These are phyloP conservation scores for Ianthella basta DNA, from an alignment of 37 sponge, comb jelly and placozoan species.

Conservation along the genomic window DNA sequence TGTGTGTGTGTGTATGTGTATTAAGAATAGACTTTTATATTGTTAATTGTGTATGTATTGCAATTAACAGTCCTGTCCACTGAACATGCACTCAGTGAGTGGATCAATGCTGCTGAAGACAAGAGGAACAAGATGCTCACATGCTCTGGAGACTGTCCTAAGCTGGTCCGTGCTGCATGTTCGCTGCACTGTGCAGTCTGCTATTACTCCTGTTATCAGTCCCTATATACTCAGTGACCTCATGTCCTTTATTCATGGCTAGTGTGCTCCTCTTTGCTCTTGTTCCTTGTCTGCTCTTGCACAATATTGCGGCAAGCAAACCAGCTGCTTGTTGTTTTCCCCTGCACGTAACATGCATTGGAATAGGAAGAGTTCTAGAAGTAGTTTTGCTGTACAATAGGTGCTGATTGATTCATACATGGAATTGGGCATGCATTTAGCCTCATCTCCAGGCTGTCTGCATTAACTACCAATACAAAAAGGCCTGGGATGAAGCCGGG, in stretches of 20 bases:
- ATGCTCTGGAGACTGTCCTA: conserved; percentile 75
- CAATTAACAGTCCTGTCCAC: not conserved
- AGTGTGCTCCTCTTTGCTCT: not conserved
- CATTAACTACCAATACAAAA: too few relatives aligned
- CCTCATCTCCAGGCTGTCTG: not conserved
- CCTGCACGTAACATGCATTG: too few relatives aligned
- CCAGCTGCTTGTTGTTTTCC: too few relatives aligned
- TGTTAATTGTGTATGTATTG: conserved; percentile 3
- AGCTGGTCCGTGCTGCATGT: conserved; percentile 35
- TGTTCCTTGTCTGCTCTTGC: not conserved
- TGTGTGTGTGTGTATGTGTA: not conserved
- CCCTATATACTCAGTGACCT: too few relatives aligned
- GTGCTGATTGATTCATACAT: not conserved
- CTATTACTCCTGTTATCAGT: not conserved
- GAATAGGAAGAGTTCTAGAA: not conserved
- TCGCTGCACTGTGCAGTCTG: not conserved
- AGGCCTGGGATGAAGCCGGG: too few relatives aligned
- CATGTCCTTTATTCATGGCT: not conserved
- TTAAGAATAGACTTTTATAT: not conserved
- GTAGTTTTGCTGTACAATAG: not conserved
- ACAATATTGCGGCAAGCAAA: too few relatives aligned
- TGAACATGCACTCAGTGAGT: conserved; percentile 56
- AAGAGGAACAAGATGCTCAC: conserved; percentile 39
- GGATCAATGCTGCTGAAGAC: conserved; percentile 57
- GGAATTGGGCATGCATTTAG: not conserved